Evolutionary conservation across 1,140 invertebrate species (phyloP), one percentile per base, ranked within the genome.

Genomic region (Brachionus sp.): DNA sequence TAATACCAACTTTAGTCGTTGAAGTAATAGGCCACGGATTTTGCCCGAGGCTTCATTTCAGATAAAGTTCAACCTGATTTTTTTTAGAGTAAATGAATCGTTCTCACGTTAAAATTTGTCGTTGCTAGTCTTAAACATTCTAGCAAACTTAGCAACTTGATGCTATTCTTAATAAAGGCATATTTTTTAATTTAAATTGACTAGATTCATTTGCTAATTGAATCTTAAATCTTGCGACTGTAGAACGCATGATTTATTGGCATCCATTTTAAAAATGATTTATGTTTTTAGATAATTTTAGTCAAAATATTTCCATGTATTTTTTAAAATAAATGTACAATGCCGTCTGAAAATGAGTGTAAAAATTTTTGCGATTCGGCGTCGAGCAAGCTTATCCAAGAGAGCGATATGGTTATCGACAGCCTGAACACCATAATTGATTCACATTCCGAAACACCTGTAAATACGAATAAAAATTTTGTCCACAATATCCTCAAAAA

Each of bases 401-500:
- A 75, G 44, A 46, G 39, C 10, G 70, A 75, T 13, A 25, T 75
- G 25, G 19, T 75, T 3, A 25, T 75, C 2, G 42, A 75, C 9
- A 75, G 44, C 25, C 44, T 75, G 25, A 46, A 75, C 19, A 75
- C 19, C 7, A 75, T 75, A 9, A 75, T 75, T 35, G 70, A 75
- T 13, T 75, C 70, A 33, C 70, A 75, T 75, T 75, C 70, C 66
- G 33, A 70, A 13, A 19, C 64, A 33, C 9, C 25, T 33, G 64
- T 37, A 66, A 66, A 70, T 70, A 39, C 33, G 35, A 70, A 35
- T 7, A 70, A 39, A 70, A 70, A 70, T 39, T 70, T 70, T 70
- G 66, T 70, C 6, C 66, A 70, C 37, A 70, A 39, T n/a, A 37
- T 70, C 37, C 66, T 70, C 10, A 70, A 39, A 70, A 70, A 70